Evolutionary conservation across 2,888 invertebrate species (phyloP), one percentile per base, ranked within the genome.

Genomic region (Notodromas monacha): DNA sequence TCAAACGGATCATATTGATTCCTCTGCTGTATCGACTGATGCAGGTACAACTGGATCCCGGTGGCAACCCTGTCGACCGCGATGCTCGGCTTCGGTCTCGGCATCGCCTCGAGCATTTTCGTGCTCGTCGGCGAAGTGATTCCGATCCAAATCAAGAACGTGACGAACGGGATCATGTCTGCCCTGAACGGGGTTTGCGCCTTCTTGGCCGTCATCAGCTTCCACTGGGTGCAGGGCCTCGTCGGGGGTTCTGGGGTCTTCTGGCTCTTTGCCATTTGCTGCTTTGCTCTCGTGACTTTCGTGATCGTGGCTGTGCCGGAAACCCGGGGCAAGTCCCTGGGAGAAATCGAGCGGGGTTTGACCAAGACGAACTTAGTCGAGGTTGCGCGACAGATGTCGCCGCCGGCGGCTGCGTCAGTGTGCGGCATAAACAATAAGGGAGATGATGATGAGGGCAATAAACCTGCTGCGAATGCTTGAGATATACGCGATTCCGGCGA

Each of bases 111-210:
- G 8, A 21, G 6, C 21, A 21, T 21, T n/a, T 6, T 21, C 21
- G n/a, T 21, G 8, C n/a, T 21, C 21, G n/a, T 8, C n/a, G 21
- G 21, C 8, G 21, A 21, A 21, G 8, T 21, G 8, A 21, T 21
- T 21, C 21, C 21, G 21, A n/a, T 21, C n/a, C 21, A 21, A n/a
- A 21, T 21, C 21, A 21, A 21, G 21, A 21, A n/a, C n/a, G n/a
- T 8, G n/a, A 21, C 21, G 21, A 21, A 6, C n/a, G 21, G 21
- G 6, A n/a, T n/a, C n/a, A n/a, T n/a, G n/a, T n/a, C n/a, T n/a
- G 21, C 21, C 8, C 8, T 21, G 21, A 21, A 21, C n/a, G 21
- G 6, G 8, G 21, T 21, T 8, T 8, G 8, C 21, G 21, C 21
- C 21, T 21, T 21, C 21, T 6, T n/a, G 8, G 6, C n/a, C 21